Conservation (phyloP, 2,888 invertebrate species). For the Litoditis marina region DNA sequence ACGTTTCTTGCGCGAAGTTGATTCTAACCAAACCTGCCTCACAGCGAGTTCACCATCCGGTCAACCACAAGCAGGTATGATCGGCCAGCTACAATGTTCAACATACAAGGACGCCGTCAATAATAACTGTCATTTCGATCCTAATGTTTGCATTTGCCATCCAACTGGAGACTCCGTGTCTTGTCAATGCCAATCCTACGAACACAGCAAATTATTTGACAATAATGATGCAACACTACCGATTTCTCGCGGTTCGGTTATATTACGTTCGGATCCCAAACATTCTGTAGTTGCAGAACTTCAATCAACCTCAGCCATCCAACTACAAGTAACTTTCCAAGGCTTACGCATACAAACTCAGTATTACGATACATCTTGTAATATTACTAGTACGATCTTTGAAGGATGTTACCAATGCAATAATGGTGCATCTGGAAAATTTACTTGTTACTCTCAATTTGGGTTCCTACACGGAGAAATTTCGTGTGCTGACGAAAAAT, state of each 20-base stretch:
- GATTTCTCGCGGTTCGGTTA: not conserved
- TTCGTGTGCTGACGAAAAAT: not conserved
- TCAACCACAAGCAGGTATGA: not conserved
- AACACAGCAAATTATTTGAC: too few species aligned
- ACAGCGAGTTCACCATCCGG: not conserved
- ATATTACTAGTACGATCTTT: not conserved
- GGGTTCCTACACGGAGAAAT: not conserved
- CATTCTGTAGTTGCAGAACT: too few species aligned
- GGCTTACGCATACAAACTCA: not conserved
- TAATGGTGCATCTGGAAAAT: not conserved
- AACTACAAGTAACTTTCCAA: not conserved
- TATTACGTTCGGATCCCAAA: not conserved
- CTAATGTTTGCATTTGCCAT: not conserved
- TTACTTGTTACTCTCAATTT: not conserved
- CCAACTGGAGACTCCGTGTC: not conserved
- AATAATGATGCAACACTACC: too few species aligned
- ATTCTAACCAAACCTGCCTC: not conserved
- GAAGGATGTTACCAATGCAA: not conserved
- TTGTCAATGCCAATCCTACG: not conserved
- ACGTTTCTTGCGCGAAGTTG: not conserved
- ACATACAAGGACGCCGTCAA: not conserved
- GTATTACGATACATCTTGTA: not conserved
- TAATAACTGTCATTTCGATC: not conserved
- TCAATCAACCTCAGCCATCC: too few species aligned
- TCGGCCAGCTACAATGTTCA: not conserved